Evolutionary conservation across 2,113 vertebrate genomes (phyloP), one percentile per base, ranked within the genome.

Genomic region (Cricetomys ansorgei): DNA sequence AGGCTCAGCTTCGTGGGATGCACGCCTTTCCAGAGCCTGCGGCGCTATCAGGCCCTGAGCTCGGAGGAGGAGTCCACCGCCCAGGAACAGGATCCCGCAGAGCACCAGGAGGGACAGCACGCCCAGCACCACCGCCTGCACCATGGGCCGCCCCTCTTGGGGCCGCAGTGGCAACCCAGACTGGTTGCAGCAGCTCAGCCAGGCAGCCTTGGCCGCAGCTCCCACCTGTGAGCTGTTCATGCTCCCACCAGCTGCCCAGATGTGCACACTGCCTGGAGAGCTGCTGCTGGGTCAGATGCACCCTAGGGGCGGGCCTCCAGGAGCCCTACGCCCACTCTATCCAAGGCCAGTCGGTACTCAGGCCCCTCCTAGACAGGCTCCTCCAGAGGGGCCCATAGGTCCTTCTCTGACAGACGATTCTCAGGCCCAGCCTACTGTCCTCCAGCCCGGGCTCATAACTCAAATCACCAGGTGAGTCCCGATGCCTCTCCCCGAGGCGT

Each of bases 101-200:
- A 99, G 97, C 69, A 99, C 99, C 0, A 99, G 99, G 92, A 99
- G 98, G 37, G 99, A 99, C 43, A 99, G 98, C 15, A 99, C 99
- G 57, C 99, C 99, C 98, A 99, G 99, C 93, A 99, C 98, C 0
- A 98, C 98, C 0, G 99, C 99, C 98, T 99, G 99, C 55, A 99
- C 98, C 0, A 98, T 98, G 62, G 98, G 96, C 45, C 98, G 99
- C 15, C 98, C 98, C 96, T 98, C 97, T 1, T 98, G 97, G 40
- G 98, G 95, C 53, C 87, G 91, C 5, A 0, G 73, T 0, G 31
- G 86, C 16, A 7, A 16, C 84, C 53, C 94, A 0, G 97, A 98
- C 90, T 96, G 95, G 81, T 97, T 98, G 91, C 97, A 98, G 85
- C 97, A 98, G 93, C 64, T 92, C 48, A 95, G 81, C 93, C 97